Evolutionary conservation across 2,888 invertebrate species (phyloP), one percentile per base, ranked within the genome.

Genomic region (Oscheius sp.): DNA sequence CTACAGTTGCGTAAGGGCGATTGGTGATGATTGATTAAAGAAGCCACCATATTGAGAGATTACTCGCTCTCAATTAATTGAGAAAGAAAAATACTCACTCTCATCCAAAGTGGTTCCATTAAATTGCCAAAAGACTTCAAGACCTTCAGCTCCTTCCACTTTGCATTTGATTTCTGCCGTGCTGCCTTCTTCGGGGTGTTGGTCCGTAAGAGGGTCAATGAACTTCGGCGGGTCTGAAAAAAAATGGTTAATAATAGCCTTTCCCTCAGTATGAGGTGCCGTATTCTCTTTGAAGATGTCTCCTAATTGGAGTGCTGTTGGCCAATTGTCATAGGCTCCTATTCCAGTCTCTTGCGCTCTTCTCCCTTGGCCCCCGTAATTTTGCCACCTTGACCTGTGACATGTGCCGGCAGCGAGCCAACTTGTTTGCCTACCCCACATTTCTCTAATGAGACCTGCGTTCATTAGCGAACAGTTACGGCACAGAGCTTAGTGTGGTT

Each of bases 101-200:
- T 82, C 83, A 61, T 78, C 82, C 23, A 84, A 75, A 13, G 79
- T 79, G 5, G 72, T 69, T 25, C 80, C 82, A 55, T 84, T 81
- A 73, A 81, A 82, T 63, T 82, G 84, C 84, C 84, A 84, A 68
- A 82, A 83, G 13, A 84, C 81, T 68, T 83, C 83, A 29, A 81
- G 59, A 21, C 74, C 56, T 9, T 79, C 76, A 21, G 74, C 64
- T 27, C 78, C 82, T 56, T 75, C 77, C 6, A 84, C 81, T 55
- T 78, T 64, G 68, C 85, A 85, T 9, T 72, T 70, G 55, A 85
- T 83, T 72, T 81, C 76, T 7, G 84, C 85, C 7, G 70, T 71
- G 3, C 75, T 78, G 55, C 83, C 83, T 41, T 84, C 83, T 55
- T 83, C 82, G 6, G 85, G 85, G 66, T 85, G 84, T 63, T 84